phyloP scores from a whole-genome alignment of 2,797 vertebrate genomes.

The Urophycis tenuis region DNA sequence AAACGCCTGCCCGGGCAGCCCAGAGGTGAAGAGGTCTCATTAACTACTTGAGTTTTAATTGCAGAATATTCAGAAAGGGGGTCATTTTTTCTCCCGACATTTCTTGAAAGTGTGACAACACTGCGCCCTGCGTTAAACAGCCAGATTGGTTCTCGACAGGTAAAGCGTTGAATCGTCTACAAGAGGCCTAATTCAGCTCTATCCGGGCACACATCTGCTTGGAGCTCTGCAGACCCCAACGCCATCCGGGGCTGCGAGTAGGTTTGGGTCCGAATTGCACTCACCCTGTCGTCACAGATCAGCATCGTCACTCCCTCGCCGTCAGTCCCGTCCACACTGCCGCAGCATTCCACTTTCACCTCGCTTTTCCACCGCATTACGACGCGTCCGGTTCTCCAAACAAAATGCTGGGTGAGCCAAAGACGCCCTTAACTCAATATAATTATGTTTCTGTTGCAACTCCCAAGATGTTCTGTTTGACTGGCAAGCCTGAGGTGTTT shows the following conservation, averaged over 20 bases:
- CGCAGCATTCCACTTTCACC: slow-evolving; percentile 73
- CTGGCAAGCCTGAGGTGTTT: slow-evolving; percentile 56
- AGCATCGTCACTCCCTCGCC: slow-evolving; percentile 56
- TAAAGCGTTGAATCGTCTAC: background rate
- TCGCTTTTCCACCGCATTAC: slow-evolving; percentile 90
- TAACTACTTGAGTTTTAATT: slow-evolving; percentile 83
- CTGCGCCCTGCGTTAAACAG: slow-evolving; percentile 23
- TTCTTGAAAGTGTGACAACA: slow-evolving; percentile 70
- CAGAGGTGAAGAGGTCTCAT: slow-evolving; percentile 80
- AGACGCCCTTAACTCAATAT: slow-evolving; percentile 3
- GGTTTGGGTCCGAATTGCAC: slow-evolving; percentile 22
- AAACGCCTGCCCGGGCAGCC: slow-evolving; percentile 65
- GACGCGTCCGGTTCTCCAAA: slow-evolving; percentile 20
- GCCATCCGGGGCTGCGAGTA: background rate
- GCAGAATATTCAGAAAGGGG: slow-evolving; percentile 64
- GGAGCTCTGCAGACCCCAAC: background rate
- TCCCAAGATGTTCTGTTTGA: slow-evolving; percentile 24
- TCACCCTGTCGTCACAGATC: slow-evolving; percentile 76
- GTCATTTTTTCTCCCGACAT: slow-evolving; percentile 68
- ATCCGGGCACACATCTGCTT: background rate
- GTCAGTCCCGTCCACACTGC: slow-evolving; percentile 66
- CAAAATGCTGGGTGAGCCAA: background rate
- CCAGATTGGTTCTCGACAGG: background rate
- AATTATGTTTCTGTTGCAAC: slow-evolving; percentile 13
- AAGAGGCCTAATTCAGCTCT: background rate